Base-by-base conservation (phyloP, 2,888 invertebrate species). In the Hydrotaea diabolus region DNA sequence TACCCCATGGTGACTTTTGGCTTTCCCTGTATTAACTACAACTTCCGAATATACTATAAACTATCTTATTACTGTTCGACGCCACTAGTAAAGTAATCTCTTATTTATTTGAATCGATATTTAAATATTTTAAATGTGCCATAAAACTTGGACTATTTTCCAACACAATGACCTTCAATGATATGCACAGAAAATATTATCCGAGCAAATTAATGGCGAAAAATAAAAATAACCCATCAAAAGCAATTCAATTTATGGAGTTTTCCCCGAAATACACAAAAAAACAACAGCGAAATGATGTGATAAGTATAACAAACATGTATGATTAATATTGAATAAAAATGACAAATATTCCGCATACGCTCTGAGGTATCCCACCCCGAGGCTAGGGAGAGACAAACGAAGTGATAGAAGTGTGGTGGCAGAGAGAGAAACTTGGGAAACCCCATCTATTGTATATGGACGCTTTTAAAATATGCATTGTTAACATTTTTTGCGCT, bases 401-500 rank as follows among this genome's bases (percentile, higher is more conserved):
- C 1, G 13, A 2, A n/a, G n/a, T n/a, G 49, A 49, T n/a, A 43
- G 49, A 49, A 13, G 49, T n/a, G 13, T 1, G 43, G 43, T 15
- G 43, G 43, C n/a, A n/a, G n/a, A 9, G 13, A 11, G 43, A 43
- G 13, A 43, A 15, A 43, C 43, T 15, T 21, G 13, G 26, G n/a
- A n/a, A n/a, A n/a, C n/a, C n/a, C n/a, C n/a, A n/a, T n/a, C n/a
- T 59, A 59, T 26, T 59, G 23, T 59, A 59, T 26, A 13, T 31
- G 62, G 31, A n/a, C 31, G 31, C n/a, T n/a, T 1, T 62, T 62
- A 62, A 62, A 62, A 66, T 66, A 66, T 46, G 69, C 39, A 69
- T 69, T 69, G 69, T 69, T 69, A 15, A 69, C 46, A 43, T 31
- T 39, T n/a, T 23, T 13, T 69, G 69, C 31, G 69, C 46, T 69